Conservation (phyloP, 2,113 vertebrate species). For the Malurus elegans region DNA sequence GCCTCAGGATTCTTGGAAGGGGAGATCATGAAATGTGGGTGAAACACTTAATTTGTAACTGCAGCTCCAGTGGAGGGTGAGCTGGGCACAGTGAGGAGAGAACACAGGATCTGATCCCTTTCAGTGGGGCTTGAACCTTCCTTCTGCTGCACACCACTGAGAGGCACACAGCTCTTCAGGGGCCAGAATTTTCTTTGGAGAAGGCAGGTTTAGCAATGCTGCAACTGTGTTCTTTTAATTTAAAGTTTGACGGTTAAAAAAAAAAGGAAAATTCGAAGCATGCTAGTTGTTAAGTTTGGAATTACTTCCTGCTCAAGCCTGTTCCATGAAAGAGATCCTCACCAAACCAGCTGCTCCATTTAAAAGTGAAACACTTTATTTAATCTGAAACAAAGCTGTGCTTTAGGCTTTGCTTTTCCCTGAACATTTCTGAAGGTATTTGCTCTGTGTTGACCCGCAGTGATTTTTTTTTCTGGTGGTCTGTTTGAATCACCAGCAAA, state of each 20-base stretch:
- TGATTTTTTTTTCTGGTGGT: constrained; percentile 25
- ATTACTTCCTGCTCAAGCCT: neutral
- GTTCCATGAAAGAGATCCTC: neutral
- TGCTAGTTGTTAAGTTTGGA: neutral
- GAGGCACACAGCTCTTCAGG: neutral
- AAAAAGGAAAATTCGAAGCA: neutral
- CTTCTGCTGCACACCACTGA: accelerated
- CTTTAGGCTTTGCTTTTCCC: constrained; percentile 3
- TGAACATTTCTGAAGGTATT: neutral
- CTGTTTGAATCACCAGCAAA: constrained; percentile 33
- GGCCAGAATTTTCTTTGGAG: neutral
- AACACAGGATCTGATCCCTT: neutral
- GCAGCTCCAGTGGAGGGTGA: neutral
- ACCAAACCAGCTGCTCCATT: neutral
- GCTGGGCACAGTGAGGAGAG: neutral
- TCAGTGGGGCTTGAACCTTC: neutral
- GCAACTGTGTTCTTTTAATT: neutral
- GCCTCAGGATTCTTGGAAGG: neutral
- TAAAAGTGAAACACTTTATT: constrained; percentile 11
- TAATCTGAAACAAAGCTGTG: neutral
- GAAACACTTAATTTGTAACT: neutral
- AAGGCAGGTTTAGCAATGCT: neutral
- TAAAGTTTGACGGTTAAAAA: neutral
- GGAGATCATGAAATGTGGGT: neutral
- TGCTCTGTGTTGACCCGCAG: neutral